Evolutionary conservation across 2,888 invertebrate species (phyloP), one percentile per base, ranked within the genome.

Genomic region (Dasypogon diadema): DNA sequence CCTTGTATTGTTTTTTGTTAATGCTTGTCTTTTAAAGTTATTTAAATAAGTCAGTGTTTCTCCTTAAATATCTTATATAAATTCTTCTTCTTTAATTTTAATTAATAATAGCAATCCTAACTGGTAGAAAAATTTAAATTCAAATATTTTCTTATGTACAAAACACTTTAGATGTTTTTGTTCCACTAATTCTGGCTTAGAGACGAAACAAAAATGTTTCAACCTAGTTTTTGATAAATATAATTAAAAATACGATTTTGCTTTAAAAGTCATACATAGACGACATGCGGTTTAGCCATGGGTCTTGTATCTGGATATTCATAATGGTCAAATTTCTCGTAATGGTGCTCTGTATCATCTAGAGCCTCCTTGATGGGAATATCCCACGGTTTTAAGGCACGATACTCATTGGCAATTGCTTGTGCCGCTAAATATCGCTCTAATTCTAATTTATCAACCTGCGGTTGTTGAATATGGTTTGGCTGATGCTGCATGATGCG

Each of bases 251-350:
- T 77, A 76, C 77, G 78, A 74, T 76, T 78, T 78, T 79, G 81
- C 80, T 82, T 83, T 83, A 83, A 84, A 81, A 86, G 85, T 87
- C 88, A 89, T 84, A 89, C 89, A 80, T 87, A 87, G 81, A 87
- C 87, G 79, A 87, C 87, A 80, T 87, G 87, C 75, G 87, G 87
- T 80, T 86, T 85, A 76, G 83, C 81, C 83, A 86, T 84, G 80
- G 87, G 85, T 78, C 87, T 87, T 80, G 87, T 83, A 74, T 86
- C 86, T 10, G 85, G 85, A 77, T 85, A 86, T 73, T 86, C 86
- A 76, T 86, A 86, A 78, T 86, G 85, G 78, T 86, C 86, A 81
- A 86, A 86, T 73, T 85, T 85, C 78, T 86, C 86, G 77, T 86
- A 86, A 46, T 86, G 81, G 80, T 86, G 86, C 75, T 86, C 86